phyloP scores from a whole-genome alignment of 2,797 vertebrate species.

The Enteromius argenteus region DNA sequence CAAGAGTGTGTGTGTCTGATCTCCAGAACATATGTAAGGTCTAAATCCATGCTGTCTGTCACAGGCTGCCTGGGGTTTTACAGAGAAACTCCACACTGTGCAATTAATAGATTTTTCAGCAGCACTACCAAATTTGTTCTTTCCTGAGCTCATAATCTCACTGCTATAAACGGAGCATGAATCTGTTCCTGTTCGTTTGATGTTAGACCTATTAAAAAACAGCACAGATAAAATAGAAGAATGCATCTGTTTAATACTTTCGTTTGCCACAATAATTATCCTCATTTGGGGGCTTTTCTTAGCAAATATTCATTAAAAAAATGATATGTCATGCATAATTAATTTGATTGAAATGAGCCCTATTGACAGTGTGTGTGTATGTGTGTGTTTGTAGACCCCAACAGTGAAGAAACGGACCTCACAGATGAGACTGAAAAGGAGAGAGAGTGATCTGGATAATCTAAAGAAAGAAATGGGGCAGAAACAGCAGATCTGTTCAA shows the following conservation, averaged over 20 bases:
- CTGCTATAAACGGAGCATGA: constrained; percentile 33
- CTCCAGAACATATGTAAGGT: constrained; percentile 19
- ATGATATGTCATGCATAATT: neutral
- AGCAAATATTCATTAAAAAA: neutral
- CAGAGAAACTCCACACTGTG: constrained; percentile 34
- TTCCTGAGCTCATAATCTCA: constrained; percentile 45
- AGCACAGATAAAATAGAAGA: constrained; percentile 3
- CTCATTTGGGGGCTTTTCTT: neutral
- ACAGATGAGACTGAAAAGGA: constrained; percentile 49
- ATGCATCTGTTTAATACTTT: constrained; percentile 10
- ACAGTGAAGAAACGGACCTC: constrained; percentile 51
- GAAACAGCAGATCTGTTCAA: constrained; percentile 53
- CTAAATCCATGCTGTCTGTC: constrained; percentile 6
- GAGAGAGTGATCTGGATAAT: constrained; percentile 25
- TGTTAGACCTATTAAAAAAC: constrained; percentile 6
- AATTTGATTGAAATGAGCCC: constrained; percentile 2
- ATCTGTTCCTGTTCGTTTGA: constrained; percentile 22
- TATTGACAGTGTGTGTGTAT: neutral
- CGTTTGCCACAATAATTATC: neutral
- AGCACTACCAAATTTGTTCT: constrained; percentile 30
- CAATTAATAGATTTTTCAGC: constrained; percentile 50
- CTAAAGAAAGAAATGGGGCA: constrained; percentile 38
- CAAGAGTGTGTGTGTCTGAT: constrained; percentile 26
- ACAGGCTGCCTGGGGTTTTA: constrained; percentile 38
- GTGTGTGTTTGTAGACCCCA: constrained; percentile 24